Percentiles rank a stretch among this genome's conserved stretches.
Evolutionary conservation across 2,113 vertebrate species (phyloP).

Genomic region (Melanocharis versteri): DNA sequence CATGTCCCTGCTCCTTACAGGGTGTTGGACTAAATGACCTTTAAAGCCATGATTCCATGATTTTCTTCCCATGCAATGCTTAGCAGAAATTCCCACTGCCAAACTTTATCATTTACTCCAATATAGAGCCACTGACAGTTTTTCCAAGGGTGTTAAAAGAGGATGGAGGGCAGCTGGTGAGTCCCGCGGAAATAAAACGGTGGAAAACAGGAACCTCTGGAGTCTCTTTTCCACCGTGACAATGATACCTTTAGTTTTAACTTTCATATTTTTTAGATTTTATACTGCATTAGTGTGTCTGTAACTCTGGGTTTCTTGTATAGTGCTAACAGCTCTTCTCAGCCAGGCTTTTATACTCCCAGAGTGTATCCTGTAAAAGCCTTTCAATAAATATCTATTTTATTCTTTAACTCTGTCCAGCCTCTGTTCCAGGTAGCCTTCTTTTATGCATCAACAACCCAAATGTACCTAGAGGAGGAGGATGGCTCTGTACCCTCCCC

Average conservation of each 20-base stretch:
- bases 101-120: fast-evolving
- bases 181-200: neutral
- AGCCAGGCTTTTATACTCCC: too few species aligned
- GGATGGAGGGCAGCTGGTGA: neutral
- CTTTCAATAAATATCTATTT: too few species aligned
- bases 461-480: too few species aligned
- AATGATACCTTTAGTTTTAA: too few species aligned
- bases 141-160: neutral
- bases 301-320: too few species aligned
- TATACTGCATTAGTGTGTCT: too few species aligned
- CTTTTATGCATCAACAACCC: too few species aligned
- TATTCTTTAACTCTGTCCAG: too few species aligned
- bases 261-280: too few species aligned
- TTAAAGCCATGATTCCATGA: neutral
- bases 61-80: neutral
- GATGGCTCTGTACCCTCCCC: fast-evolving
- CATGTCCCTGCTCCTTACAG: neutral
- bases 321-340: too few species aligned
- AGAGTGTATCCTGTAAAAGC: too few species aligned
- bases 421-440: too few species aligned
- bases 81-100: neutral
- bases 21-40: neutral
- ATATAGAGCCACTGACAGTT: fast-evolving
- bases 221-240: neutral
- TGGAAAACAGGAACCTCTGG: neutral